Conservation (phyloP, 2,888 invertebrate species). For the Bedellia somnulentella region DNA sequence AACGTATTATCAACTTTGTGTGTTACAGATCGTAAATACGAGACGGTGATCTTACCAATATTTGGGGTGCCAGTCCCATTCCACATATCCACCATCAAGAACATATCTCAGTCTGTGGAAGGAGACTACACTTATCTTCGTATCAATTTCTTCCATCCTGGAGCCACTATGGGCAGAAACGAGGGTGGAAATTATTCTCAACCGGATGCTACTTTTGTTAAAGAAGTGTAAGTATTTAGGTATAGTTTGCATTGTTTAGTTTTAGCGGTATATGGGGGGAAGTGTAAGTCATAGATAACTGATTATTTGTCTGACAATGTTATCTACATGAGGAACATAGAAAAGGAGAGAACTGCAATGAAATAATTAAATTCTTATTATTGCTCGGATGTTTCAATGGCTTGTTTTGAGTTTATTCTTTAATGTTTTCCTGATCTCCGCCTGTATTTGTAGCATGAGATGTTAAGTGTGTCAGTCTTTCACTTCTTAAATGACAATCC, state of each 20-base stretch:
- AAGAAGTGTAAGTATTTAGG: slow-evolving; percentile 82
- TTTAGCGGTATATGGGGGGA: too few relatives aligned
- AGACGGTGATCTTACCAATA: slow-evolving; percentile 96
- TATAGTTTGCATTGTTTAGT: not conserved
- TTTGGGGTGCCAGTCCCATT: slow-evolving; percentile 96
- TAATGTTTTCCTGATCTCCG: too few relatives aligned
- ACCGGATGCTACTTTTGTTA: slow-evolving; percentile 95
- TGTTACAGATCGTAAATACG: slow-evolving; percentile 85
- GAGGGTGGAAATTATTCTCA: slow-evolving; percentile 90
- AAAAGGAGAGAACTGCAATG: slow-evolving; percentile 1
- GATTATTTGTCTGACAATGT: not conserved
- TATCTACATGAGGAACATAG: not conserved
- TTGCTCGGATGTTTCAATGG: too few relatives aligned
- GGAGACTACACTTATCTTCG: slow-evolving; percentile 98
- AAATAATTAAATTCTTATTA: too few relatives aligned
- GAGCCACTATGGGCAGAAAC: slow-evolving; percentile 91
- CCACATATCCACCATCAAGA: slow-evolving; percentile 98
- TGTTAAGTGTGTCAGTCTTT: too few relatives aligned
- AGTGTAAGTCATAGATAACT: too few relatives aligned
- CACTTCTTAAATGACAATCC: too few relatives aligned
- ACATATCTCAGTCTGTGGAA: slow-evolving; percentile 97
- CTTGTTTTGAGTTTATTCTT: too few relatives aligned
- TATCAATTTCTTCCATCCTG: slow-evolving; percentile 98
- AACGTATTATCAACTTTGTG: too few relatives aligned
- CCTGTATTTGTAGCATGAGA: too few relatives aligned